Evolutionary conservation across 2,113 vertebrate genomes (phyloP).

Genomic region (Brachypodius melanocephalos): DNA sequence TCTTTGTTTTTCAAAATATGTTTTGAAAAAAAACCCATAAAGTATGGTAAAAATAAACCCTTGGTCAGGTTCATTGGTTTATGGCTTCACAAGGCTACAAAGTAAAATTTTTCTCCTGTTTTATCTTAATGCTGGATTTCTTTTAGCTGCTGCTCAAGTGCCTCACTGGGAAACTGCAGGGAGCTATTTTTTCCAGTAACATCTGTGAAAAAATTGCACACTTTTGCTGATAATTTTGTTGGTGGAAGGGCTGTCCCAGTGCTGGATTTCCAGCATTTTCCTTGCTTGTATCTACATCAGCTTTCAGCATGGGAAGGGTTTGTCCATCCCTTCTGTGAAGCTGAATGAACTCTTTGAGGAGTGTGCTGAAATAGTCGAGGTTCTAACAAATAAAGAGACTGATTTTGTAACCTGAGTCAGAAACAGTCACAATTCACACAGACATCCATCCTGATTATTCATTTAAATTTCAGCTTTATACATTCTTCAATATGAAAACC

Average conservation of each 20-base stretch:
- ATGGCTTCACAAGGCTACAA: neutral
- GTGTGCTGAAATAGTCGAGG: neutral
- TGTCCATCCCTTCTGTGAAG: neutral
- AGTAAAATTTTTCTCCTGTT: neutral
- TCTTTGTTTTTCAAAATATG: neutral
- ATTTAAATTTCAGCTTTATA: neutral
- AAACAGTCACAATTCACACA: neutral
- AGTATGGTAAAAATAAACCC: neutral
- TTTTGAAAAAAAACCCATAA: neutral
- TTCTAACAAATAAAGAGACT: neutral
- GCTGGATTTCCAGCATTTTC: neutral
- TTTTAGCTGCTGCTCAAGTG: neutral
- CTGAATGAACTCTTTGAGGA: neutral
- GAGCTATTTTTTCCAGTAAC: neutral
- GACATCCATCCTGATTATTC: neutral
- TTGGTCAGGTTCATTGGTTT: neutral
- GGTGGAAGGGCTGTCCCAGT: neutral
- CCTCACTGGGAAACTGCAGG: neutral
- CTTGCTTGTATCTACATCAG: neutral
- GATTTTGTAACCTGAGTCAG: neutral
- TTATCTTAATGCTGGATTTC: neutral
- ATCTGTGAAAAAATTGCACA: neutral
- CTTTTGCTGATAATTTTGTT: neutral
- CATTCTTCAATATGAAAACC: neutral
- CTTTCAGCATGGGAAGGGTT: neutral